Conservation (phyloP, 2,888 invertebrate species). For the Ochlodes sylvanus region DNA sequence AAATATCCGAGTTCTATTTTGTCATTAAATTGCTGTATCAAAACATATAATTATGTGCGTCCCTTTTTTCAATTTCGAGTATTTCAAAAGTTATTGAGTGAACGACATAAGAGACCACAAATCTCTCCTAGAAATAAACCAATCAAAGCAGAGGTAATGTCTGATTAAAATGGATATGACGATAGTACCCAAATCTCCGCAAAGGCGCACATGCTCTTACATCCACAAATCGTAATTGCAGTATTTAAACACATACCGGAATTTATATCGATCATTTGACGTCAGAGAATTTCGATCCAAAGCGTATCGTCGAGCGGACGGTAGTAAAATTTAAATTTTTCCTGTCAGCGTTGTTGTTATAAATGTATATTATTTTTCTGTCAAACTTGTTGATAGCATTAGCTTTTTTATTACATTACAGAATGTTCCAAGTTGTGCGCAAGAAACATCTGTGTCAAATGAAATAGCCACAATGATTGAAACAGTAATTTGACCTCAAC, state of each 20-base stretch:
- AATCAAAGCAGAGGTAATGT: background rate
- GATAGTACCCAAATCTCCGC: background rate
- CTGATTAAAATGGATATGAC: background rate
- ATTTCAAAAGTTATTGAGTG: too few relatives aligned
- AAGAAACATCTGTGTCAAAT: constrained; percentile 24
- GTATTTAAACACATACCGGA: constrained; percentile 4
- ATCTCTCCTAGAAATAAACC: too few relatives aligned
- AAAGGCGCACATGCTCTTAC: background rate
- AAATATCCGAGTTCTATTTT: too few relatives aligned
- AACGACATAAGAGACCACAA: too few relatives aligned
- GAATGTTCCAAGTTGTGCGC: constrained; percentile 1
- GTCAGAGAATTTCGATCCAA: constrained; percentile 21
- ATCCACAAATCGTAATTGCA: constrained; percentile 18
- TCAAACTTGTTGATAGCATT: constrained; percentile 40
- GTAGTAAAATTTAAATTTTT: constrained; percentile 37
- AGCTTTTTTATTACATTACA: constrained; percentile 32
- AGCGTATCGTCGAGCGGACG: constrained; percentile 16
- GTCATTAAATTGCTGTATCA: too few relatives aligned
- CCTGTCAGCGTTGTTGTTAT: constrained; percentile 21
- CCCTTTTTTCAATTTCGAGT: too few relatives aligned
- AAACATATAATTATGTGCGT: too few relatives aligned
- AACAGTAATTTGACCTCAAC: constrained; percentile 12
- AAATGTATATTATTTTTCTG: too few relatives aligned
- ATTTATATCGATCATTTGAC: constrained; percentile 23
- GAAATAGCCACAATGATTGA: constrained; percentile 16